Conservation (phyloP, 2,113 vertebrate genomes). For the Dromiciops gliroides region DNA sequence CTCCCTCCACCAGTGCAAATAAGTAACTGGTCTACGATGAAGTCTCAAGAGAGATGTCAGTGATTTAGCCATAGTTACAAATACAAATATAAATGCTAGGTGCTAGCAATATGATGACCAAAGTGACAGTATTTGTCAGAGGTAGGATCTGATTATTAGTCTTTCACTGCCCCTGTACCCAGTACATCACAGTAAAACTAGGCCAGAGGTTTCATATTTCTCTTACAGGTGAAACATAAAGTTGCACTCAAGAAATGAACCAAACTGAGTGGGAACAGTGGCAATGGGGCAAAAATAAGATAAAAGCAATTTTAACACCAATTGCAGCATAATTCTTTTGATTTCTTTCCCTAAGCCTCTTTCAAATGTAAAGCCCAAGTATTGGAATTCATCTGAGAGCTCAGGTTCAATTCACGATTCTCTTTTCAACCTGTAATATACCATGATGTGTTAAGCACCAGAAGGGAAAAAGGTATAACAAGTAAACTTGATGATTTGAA, state of each 20-base stretch:
- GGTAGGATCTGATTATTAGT: background rate
- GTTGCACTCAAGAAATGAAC: background rate
- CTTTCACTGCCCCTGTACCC: background rate
- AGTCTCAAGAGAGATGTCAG: background rate
- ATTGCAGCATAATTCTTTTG: background rate
- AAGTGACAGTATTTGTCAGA: background rate
- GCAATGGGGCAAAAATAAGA: background rate
- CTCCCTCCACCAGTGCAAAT: background rate
- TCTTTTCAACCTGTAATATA: constrained; percentile 5
- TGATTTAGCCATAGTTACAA: background rate
- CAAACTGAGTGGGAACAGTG: background rate
- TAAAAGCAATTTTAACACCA: background rate
- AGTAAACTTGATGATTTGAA: background rate
- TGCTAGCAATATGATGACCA: background rate
- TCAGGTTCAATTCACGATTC: background rate
- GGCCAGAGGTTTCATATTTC: background rate
- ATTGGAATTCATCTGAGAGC: background rate
- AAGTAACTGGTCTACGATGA: background rate
- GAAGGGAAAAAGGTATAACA: background rate
- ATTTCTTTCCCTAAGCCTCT: background rate
- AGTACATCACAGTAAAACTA: background rate
- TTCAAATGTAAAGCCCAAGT: background rate
- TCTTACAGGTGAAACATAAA: background rate
- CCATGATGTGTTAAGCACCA: background rate
- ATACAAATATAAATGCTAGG: background rate